A percentile compares a stretch with the other conserved stretches of the same genome.
These are phyloP conservation scores for Phyllotreta striolata DNA, from an alignment of 2,888 invertebrate genomes.

Conservation along the genomic window DNA sequence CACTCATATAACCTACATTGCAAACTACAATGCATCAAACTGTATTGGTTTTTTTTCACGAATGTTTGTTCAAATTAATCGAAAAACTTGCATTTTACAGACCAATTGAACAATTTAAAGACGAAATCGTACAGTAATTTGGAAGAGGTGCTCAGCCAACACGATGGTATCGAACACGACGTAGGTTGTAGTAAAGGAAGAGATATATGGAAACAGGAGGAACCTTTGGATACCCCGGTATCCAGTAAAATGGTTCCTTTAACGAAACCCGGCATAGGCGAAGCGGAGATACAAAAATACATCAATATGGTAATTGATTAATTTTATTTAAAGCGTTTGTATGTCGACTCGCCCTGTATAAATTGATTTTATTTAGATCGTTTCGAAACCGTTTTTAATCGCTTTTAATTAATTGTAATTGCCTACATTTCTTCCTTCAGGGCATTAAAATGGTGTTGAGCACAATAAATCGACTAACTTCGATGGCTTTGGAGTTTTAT, in stretches of 20 bases:
- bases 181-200: neutral
- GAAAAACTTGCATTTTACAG: constrained; percentile 26
- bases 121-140: constrained; percentile 43
- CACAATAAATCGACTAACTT: constrained; percentile 29
- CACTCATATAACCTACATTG: no score
- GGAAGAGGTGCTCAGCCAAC: constrained; percentile 36
- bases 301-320: constrained; percentile 26
- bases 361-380: neutral
- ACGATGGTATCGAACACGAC: constrained; percentile 32
- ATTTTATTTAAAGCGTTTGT: no score
- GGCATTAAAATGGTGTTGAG: constrained; percentile 39
- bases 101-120: constrained; percentile 54
- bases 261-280: constrained; percentile 22
- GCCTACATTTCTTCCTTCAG: constrained; percentile 34
- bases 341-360: neutral
- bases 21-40: no score
- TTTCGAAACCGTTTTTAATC: neutral
- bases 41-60: no score
- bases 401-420: neutral
- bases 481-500: neutral
- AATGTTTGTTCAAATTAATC: no score
- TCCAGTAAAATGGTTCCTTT: constrained; percentile 33
- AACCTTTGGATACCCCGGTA: constrained; percentile 42
- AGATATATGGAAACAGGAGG: no score
- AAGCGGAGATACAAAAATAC: constrained; percentile 32